Percentiles rank a stretch among this genome's conserved stretches.
Evolutionary conservation across 2,797 vertebrate species (phyloP).

Genomic region (Oreochromis grahami): DNA sequence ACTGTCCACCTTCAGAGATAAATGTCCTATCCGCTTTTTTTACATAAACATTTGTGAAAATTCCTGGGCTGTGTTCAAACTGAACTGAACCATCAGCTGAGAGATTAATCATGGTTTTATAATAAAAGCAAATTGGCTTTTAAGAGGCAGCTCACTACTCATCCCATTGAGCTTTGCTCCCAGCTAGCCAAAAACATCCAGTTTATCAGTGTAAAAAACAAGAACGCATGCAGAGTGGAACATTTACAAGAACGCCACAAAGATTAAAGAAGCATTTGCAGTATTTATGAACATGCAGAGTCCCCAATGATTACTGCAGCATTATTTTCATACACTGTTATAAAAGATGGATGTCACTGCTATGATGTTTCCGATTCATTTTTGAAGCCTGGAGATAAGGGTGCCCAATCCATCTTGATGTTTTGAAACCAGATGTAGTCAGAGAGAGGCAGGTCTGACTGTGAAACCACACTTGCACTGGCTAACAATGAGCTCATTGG

Average conservation of each 20-base stretch:
- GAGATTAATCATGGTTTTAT: neutral
- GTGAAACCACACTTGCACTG: neutral
- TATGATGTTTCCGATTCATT: neutral
- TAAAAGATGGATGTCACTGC: neutral
- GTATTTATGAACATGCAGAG: neutral
- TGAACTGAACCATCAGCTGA: neutral
- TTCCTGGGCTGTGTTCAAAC: neutral
- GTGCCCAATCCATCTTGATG: neutral
- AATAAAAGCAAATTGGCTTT: neutral
- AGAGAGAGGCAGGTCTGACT: neutral
- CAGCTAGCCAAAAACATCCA: neutral
- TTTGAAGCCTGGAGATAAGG: neutral
- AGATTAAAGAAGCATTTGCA: neutral
- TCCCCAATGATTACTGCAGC: neutral
- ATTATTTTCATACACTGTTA: neutral
- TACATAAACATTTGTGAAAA: neutral
- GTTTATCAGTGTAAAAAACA: neutral
- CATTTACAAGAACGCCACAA: neutral
- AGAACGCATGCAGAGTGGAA: neutral
- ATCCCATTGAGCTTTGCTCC: neutral
- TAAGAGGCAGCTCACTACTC: neutral
- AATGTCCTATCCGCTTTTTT: neutral
- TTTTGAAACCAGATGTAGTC: neutral
- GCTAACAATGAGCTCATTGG: neutral
- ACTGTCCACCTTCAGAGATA: conserved; percentile 12